Evolutionary conservation across 2,113 vertebrate species (phyloP).

Genomic region (Rhineura floridana): DNA sequence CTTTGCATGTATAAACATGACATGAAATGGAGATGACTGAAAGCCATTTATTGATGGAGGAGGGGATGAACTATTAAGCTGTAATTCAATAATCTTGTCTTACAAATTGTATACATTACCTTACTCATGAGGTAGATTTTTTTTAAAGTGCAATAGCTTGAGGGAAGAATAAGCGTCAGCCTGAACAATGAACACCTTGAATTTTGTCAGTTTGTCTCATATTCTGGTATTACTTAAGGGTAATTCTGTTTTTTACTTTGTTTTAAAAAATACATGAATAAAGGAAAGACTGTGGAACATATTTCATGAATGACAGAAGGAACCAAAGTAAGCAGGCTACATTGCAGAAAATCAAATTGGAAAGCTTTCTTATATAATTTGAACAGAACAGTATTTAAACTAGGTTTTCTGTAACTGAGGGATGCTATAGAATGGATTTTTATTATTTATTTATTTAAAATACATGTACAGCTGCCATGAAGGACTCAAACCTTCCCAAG

Average conservation of each 20-base stretch:
- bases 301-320: background rate
- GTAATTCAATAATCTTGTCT: constrained; percentile 23
- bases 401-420: background rate
- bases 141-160: constrained; percentile 26
- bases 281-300: constrained; percentile 4
- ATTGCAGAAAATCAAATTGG: background rate
- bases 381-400: background rate
- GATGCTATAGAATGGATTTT: too few relatives aligned
- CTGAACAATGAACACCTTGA: constrained; percentile 26
- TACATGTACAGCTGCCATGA: background rate
- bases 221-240: constrained; percentile 25
- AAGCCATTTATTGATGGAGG: constrained; percentile 20
- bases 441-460: too few relatives aligned
- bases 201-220: constrained; percentile 36
- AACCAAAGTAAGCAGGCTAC: background rate
- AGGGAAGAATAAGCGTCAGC: constrained; percentile 29
- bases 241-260: constrained; percentile 14
- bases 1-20: rapidly evolving
- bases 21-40: constrained; percentile 21
- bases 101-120: constrained; percentile 13
- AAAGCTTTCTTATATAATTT: background rate
- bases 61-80: constrained; percentile 4
- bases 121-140: constrained; percentile 17
- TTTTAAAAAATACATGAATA: background rate
- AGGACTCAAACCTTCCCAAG: background rate